Base-by-base conservation (phyloP, 2,888 invertebrate species). In the Creontiades dilutus region DNA sequence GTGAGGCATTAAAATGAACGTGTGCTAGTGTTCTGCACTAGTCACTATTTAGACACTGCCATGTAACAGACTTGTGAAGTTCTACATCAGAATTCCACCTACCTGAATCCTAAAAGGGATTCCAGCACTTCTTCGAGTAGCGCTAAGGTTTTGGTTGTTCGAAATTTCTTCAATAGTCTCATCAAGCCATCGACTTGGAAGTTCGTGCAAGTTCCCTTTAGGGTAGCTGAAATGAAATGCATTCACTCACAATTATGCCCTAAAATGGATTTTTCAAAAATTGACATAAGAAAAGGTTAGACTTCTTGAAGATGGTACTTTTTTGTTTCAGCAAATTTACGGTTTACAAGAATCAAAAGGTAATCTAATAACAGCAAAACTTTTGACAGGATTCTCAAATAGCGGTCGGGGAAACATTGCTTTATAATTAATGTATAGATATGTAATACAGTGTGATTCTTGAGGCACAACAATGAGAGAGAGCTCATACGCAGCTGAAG, bases 101-200 rank as follows among this genome's bases (percentile, higher is more conserved):
- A 96, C 97, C 94, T 97, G 96, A 91, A 98, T 95, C 94, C 98
- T 96, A 93, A 97, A 99, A 0, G 99, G 99, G 89, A 99, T 94
- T 0, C 99, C 99, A 14, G 98, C 99, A 93, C 98, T 98, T 91
- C 99, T 94, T 28, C 99, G 94, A 0, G 99, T 99, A 7, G 97
- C 95, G 92, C 97, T 97, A 16, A 97, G 93, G 92, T 95, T 95
- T 81, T 93, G 93, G 92, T 93, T 93, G 1, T 94, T 94, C 0
- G 94, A 93, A 13, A 96, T 94, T n/a, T 94, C 93, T 0, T 93
- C 92, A 89, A 96, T 92, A 14, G 96, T 94, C 86, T 95, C 94
- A 5, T 94, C 92, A 78, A 97, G 93, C 96, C 97, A 97, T 9
- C 93, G 92, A 91, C 94, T 94, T 0, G 97, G 97, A 90, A 96